These are phyloP conservation scores for Thripadectes ignobilis DNA, from an alignment of 2,797 vertebrate genomes.

Conservation along the genomic window DNA sequence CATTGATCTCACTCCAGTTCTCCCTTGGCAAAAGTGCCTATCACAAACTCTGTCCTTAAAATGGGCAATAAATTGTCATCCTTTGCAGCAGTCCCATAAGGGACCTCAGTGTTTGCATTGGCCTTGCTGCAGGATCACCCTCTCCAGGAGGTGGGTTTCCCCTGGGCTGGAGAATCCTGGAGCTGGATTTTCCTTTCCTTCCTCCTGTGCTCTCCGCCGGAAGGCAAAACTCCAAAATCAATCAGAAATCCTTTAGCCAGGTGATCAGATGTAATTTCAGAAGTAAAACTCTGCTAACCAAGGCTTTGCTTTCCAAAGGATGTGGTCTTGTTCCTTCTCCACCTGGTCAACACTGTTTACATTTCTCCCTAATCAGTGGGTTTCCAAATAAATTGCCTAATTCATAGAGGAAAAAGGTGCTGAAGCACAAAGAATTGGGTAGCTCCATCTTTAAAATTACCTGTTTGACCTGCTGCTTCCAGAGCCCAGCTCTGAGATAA, in stretches of 20 bases:
- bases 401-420: not conserved
- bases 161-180: not conserved
- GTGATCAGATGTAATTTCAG: not conserved
- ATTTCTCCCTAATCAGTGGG: not conserved
- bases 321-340: not conserved
- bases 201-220: not conserved
- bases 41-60: slow-evolving; percentile 37
- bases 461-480: slow-evolving; percentile 45
- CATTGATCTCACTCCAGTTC: slow-evolving; percentile 62
- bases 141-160: not conserved
- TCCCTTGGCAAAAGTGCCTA: slow-evolving; percentile 43
- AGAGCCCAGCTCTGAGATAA: not conserved
- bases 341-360: not conserved
- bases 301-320: not conserved
- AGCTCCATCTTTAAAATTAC: slow-evolving; percentile 37
- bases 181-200: not conserved
- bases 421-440: not conserved
- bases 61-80: slow-evolving; percentile 47
- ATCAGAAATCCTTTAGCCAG: not conserved
- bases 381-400: not conserved
- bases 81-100: slow-evolving; percentile 45
- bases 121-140: not conserved
- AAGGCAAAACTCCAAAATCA: not conserved
- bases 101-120: slow-evolving; percentile 46
- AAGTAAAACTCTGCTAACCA: not conserved